Base-by-base conservation (phyloP, 1,140 invertebrate genomes). In the Leptinotarsa texana region DNA sequence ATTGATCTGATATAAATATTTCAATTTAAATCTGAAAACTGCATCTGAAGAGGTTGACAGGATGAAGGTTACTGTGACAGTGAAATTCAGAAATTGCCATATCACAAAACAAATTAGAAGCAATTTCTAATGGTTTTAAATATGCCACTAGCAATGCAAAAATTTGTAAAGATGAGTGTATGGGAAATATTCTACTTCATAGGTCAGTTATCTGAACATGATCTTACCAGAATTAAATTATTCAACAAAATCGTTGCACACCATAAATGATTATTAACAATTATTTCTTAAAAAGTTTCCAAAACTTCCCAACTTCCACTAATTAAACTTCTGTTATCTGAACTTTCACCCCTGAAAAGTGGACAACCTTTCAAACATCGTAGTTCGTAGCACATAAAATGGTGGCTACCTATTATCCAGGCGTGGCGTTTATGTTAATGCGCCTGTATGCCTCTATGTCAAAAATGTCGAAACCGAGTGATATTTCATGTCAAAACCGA, bases 361-460 rank as follows among this genome's bases (percentile, higher is more conserved):
- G 75, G 80, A 81, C 82, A 83, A 83, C 82, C 82, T 79, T 72
- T 80, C 78, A 42, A 42, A 42, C 79, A 80, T 82, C 82, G 81
- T 73, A 71, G 15, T 4, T 57, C 51, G 70, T 72, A 72, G 80
- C 77, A 79, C n/a, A 62, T 21, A 82, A 82, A 78, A 83, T 83
- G 81, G 82, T 75, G 74, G 81, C 77, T 77, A 80, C 76, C 81
- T 83, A 83, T 78, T 77, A 82, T 81, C 77, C 81, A 83, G 82
- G 82, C 81, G 82, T 78, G 81, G 75, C 77, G 74, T 78, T 75
- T 77, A 66, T 42, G 33, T 13, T 33, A 68, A 33, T 62, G 70
- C 76, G 74, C 74, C 69, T 68, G 66, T 22, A 63, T 42, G 33
- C 33, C 33, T 42, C 33, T 42, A 33, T 18, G 18, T 42, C 33